A percentile compares a stretch with the other conserved stretches of the same genome.
Evolutionary conservation across 2,797 vertebrate genomes (phyloP).

Genomic region (Notamacropus eugenii): DNA sequence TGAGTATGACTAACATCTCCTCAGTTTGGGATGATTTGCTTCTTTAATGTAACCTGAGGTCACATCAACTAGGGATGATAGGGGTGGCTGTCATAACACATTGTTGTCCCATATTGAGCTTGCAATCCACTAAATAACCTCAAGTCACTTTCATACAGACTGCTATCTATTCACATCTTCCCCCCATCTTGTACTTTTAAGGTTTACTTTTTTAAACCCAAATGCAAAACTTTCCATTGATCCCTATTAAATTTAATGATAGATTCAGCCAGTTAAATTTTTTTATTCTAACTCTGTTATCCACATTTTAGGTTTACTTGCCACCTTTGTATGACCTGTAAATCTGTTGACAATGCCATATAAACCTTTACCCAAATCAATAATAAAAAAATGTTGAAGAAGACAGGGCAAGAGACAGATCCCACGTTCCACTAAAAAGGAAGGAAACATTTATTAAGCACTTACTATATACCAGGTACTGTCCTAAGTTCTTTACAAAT

Average conservation of each 20-base stretch:
- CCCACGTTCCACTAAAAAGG: not conserved
- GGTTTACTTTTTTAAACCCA: not conserved
- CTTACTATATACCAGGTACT: not conserved
- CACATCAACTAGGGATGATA: not conserved
- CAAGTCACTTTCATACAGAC: not conserved
- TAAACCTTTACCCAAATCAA: constrained; percentile 10
- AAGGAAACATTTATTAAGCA: not conserved
- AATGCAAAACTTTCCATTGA: not conserved
- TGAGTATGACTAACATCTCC: not conserved
- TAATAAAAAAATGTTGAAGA: constrained; percentile 29
- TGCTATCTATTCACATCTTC: not conserved
- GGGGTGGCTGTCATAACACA: not conserved
- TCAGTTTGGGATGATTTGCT: not conserved
- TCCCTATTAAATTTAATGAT: not conserved
- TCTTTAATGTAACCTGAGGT: constrained; percentile 4
- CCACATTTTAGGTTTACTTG: not conserved
- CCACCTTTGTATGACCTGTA: not conserved
- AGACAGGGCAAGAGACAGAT: constrained; percentile 6
- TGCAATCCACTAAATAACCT: not conserved
- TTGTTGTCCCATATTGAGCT: not conserved
- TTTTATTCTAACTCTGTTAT: not conserved
- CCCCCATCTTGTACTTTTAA: not conserved
- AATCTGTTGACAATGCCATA: not conserved
- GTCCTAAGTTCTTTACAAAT: not conserved
- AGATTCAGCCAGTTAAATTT: not conserved